A percentile compares a stretch with the other conserved stretches of the same genome.
phyloP scores from a whole-genome alignment of 2,888 invertebrate species.

The Ashinkailepas kermadecensis region DNA sequence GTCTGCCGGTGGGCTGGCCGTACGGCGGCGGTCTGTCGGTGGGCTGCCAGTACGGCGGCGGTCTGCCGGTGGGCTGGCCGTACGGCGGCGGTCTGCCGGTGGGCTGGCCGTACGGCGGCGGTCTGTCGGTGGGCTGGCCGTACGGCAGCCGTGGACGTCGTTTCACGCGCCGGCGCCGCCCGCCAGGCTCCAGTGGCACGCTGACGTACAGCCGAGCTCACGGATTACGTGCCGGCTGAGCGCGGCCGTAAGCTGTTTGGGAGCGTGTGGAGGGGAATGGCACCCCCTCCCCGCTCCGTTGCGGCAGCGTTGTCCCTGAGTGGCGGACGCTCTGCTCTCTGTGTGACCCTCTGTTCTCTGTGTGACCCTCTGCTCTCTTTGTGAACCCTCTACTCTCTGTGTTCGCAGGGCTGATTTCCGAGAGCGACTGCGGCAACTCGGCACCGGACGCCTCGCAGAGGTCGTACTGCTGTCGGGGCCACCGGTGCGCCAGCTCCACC shows the following conservation, averaged over 20 bases:
- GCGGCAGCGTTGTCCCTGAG: no score
- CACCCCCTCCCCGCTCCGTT: no score
- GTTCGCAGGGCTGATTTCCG: not conserved
- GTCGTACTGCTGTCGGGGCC: not conserved
- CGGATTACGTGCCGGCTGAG: no score
- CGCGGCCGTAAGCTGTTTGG: no score
- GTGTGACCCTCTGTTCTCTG: no score
- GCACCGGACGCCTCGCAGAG: not conserved
- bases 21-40: not conserved
- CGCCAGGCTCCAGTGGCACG: no score
- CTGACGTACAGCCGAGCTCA: no score
- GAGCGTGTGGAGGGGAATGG: no score
- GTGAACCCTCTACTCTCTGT: not conserved
- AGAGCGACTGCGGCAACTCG: not conserved
- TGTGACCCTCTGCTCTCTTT: no score
- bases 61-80: no score
- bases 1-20: not conserved
- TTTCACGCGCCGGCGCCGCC: no score
- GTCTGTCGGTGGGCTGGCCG: not conserved
- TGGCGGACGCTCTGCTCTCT: no score
- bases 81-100: not conserved
- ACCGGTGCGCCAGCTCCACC: constrained; percentile 6
- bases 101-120: not conserved
- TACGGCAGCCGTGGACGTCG: not conserved
- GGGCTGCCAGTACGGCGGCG: not conserved